These are phyloP conservation scores for Delphinapterus leucas DNA, from an alignment of 2,113 vertebrate species.

Conservation along the genomic window DNA sequence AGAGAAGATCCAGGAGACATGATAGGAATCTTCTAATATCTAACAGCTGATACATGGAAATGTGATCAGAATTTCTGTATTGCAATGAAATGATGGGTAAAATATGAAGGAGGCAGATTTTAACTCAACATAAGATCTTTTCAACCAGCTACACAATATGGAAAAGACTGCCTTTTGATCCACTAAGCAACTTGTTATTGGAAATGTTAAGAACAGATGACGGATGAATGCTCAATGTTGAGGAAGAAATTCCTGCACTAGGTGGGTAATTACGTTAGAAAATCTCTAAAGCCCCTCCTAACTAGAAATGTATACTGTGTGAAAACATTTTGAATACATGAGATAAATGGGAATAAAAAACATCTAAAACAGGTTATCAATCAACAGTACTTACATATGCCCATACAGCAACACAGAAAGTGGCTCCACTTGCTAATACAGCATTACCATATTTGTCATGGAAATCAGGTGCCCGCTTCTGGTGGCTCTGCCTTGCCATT, in stretches of 20 bases:
- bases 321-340: constrained; percentile 37
- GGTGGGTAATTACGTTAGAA: not conserved
- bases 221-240: not conserved
- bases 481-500: constrained; percentile 77
- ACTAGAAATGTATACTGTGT: not conserved
- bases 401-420: constrained; percentile 77
- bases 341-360: constrained; percentile 13
- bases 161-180: not conserved
- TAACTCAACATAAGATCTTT: constrained; percentile 15
- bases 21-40: constrained; percentile 15
- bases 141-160: not conserved
- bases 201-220: constrained; percentile 42
- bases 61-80: not conserved
- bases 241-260: not conserved
- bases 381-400: constrained; percentile 82
- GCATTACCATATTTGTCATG: constrained; percentile 84
- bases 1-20: not conserved
- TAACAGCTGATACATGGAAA: constrained; percentile 12
- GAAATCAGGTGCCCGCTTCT: constrained; percentile 78
- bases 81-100: not conserved
- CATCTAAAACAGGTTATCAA: constrained; percentile 20
- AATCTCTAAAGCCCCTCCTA: constrained; percentile 18
- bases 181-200: not conserved
- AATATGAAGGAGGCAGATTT: not conserved
- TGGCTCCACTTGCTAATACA: constrained; percentile 76